Percentiles rank a stretch among this genome's conserved stretches.
These are phyloP conservation scores for Ophioderma brevispina DNA, from an alignment of 35 echinoderm and acorn worm genomes.

Conservation along the genomic window DNA sequence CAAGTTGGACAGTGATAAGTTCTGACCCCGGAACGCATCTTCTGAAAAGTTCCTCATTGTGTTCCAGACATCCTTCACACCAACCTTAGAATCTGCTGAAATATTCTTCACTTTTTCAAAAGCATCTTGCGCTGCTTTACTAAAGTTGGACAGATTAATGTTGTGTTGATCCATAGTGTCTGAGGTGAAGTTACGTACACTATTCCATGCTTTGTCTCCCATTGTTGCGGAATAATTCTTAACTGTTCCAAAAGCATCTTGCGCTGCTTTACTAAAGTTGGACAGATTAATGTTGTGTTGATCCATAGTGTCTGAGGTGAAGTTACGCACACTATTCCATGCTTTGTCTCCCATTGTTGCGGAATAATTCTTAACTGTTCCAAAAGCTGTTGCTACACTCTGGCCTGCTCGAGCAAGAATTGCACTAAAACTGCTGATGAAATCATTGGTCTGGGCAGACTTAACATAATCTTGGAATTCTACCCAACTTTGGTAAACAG, in stretches of 20 bases:
- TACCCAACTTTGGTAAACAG: not conserved
- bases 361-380: not conserved
- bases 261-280: not conserved
- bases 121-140: slow-evolving; percentile 1
- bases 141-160: not conserved
- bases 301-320: slow-evolving; percentile 26
- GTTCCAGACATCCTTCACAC: not conserved
- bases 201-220: slow-evolving; percentile 25
- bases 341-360: slow-evolving; percentile 15
- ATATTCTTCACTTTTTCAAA: slow-evolving; percentile 27
- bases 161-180: slow-evolving; percentile 28
- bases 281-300: slow-evolving; percentile 15
- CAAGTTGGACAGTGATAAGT: slow-evolving; percentile 5
- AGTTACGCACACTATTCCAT: slow-evolving; percentile 1
- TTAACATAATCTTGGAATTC: slow-evolving; percentile 4
- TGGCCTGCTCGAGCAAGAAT: not conserved
- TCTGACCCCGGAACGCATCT: not conserved
- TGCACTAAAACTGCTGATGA: not conserved
- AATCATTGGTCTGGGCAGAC: not conserved
- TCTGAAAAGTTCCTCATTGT: not conserved
- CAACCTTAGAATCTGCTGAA: not conserved
- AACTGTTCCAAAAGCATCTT: not conserved
- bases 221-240: slow-evolving; percentile 2
- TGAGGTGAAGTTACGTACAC: slow-evolving; percentile 6
- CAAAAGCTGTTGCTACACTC: not conserved